Conservation (phyloP, 2,797 vertebrate species). For the Myiothlypis chrysogaster region DNA sequence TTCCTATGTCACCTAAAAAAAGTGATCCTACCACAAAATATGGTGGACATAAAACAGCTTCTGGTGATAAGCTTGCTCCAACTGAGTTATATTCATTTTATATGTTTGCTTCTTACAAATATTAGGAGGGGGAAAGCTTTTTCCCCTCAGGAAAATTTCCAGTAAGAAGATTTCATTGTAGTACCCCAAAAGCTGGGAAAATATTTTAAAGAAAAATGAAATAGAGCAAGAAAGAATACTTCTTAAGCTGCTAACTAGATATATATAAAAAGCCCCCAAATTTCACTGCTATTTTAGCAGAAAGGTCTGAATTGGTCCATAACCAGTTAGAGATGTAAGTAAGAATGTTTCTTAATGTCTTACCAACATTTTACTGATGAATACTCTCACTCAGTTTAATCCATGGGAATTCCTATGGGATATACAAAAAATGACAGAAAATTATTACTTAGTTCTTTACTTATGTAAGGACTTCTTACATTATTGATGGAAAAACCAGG, state of each 20-base stretch:
- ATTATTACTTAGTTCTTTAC: not conserved
- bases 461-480: not conserved
- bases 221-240: not conserved
- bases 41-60: not conserved
- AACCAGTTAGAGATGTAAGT: not conserved
- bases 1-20: not conserved
- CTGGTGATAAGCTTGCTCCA: not conserved
- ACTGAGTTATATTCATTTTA: not conserved
- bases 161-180: not conserved
- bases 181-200: not conserved
- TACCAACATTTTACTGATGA: not conserved
- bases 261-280: rapidly evolving
- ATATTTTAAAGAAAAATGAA: not conserved
- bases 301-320: not conserved
- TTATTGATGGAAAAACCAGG: not conserved
- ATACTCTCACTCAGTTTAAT: not conserved
- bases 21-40: not conserved
- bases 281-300: not conserved
- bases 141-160: not conserved
- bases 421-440: not conserved
- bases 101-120: not conserved
- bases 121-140: not conserved
- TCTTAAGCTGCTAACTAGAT: not conserved
- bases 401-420: not conserved
- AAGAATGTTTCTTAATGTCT: not conserved